Percentiles rank a stretch among this genome's conserved stretches.
Conservation (phyloP, 2,888 invertebrate genomes). For the Nomada goodeniana region DNA sequence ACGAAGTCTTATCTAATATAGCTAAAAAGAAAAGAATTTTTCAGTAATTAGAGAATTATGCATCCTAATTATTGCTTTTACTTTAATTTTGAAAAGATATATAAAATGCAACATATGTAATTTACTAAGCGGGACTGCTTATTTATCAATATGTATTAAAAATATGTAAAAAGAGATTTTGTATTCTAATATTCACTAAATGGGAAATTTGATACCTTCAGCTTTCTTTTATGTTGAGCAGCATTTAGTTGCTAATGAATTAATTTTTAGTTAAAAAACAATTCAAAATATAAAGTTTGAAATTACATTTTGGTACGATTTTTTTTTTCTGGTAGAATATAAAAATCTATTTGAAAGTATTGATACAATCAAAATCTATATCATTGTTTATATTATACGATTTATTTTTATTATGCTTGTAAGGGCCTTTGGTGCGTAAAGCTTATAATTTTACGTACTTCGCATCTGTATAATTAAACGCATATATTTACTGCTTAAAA, state of each 20-base stretch:
- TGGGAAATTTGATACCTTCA: slow-evolving; percentile 9
- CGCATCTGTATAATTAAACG: slow-evolving; percentile 13
- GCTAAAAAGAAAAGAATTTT: neutral
- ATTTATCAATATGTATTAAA: slow-evolving; percentile 2
- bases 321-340: too few relatives aligned
- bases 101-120: neutral
- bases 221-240: neutral
- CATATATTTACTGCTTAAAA: neutral
- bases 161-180: slow-evolving; percentile 3
- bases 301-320: too few relatives aligned
- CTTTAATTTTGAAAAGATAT: neutral
- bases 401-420: slow-evolving; percentile 5
- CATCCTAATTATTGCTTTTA: neutral
- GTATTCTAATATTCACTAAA: slow-evolving; percentile 10
- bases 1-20: slow-evolving; percentile 3
- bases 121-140: neutral
- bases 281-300: too few relatives aligned
- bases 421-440: slow-evolving; percentile 11
- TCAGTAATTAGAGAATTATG: neutral
- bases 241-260: too few relatives aligned
- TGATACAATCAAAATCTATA: neutral
- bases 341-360: neutral
- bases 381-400: neutral
- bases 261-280: too few relatives aligned
- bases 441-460: slow-evolving; percentile 20